phyloP scores from a whole-genome alignment of 2,888 invertebrate genomes.

The Eupelmus urozonus region DNA sequence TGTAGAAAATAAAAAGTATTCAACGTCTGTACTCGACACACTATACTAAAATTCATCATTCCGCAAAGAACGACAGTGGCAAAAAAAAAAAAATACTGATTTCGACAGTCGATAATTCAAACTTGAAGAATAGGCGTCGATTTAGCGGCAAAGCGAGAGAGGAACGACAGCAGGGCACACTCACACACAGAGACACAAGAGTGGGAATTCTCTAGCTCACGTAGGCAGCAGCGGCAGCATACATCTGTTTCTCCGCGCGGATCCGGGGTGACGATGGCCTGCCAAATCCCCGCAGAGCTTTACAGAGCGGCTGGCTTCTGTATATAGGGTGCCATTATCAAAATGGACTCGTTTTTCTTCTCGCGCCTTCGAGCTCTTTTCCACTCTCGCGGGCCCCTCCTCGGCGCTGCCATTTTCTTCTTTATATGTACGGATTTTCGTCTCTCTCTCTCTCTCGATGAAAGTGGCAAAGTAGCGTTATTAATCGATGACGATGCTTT shows the following conservation, averaged over 20 bases:
- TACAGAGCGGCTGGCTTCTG: constrained; percentile 70
- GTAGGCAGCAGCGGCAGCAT: constrained; percentile 42
- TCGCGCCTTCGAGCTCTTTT: constrained; percentile 64
- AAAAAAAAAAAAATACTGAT: constrained; percentile 49
- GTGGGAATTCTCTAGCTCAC: constrained; percentile 23
- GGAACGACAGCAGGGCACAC: too few relatives aligned
- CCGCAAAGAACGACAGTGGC: too few relatives aligned
- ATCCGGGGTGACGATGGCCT: constrained; percentile 70
- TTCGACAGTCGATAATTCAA: constrained; percentile 70
- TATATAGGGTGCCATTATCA: constrained; percentile 74
- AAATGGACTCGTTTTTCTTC: constrained; percentile 74
- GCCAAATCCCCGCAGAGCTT: constrained; percentile 75
- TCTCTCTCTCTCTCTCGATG: constrained; percentile 17
- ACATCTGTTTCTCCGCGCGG: constrained; percentile 64
- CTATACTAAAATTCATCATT: too few relatives aligned
- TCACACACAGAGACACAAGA: constrained; percentile 20
- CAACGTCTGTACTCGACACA: too few relatives aligned
- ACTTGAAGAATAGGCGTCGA: constrained; percentile 59
- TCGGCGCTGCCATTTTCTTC: constrained; percentile 26
- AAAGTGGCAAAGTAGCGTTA: constrained; percentile 8
- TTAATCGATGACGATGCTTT: constrained; percentile 39
- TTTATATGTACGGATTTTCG: constrained; percentile 44
- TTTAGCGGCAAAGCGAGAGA: constrained; percentile 21
- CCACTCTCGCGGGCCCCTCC: neutral
- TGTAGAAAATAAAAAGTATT: too few relatives aligned